Base-by-base conservation (phyloP, 2,797 vertebrate species). In the Sebastes iracundus region DNA sequence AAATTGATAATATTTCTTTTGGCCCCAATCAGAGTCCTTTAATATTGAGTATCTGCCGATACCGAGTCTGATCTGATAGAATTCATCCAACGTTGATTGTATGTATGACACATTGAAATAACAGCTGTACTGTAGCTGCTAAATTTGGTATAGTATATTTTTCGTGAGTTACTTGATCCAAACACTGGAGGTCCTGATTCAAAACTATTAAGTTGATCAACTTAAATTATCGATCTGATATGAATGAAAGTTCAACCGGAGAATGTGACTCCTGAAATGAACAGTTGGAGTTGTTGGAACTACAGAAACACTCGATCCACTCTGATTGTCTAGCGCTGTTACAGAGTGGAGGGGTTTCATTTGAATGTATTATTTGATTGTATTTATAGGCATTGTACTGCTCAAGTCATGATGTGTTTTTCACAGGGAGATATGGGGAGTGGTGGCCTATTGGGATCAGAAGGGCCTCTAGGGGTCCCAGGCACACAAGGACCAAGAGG, bases 361-460 rank as follows among this genome's bases (percentile, higher is more conserved):
- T 30, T 46, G 59, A 60, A 6, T 60, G 59, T 20, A 61, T 30
- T 46, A 46, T 46, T 46, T 46, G 42, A 46, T 46, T n/a, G 53
- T 69, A 56, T 30, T n/a, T 65, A 27, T 25, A 63, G 4, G 2
- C 14, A 18, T 6, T 22, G 16, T 27, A 35, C 22, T 61, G 30
- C n/a, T 46, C 13, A 52, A 52, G 20, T 35, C 10, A 20, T 16
- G 0, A 11, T 4, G 2, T 65, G 3, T 79, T 71, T 59, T 72
- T 71, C 23, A 10, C 86, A 97, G 97, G 97, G 97, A 33, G 85
- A 75, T 2, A 0, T 75, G 25, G 97, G 97, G n/a, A 72, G 75
- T 28, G 63, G 58, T 42, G 97, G 97, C 5, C 74, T 77, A 18
- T 67, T 83, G 42, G 96, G 96, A 33, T 77, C 20, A 0, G 85